Evolutionary conservation across 2,113 vertebrate genomes (phyloP).

Genomic region (Paralichthys olivaceus): DNA sequence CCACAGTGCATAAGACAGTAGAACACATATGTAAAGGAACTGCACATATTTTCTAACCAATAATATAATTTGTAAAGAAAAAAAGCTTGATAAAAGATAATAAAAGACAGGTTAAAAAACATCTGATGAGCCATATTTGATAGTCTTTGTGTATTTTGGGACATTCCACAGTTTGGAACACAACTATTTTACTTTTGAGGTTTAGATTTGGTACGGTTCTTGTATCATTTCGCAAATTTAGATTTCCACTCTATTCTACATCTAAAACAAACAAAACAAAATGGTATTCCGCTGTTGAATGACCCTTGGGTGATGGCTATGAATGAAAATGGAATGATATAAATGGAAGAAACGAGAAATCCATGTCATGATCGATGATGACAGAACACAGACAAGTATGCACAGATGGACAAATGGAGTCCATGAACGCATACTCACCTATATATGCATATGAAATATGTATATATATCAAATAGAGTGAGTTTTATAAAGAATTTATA

Average conservation of each 20-base stretch:
- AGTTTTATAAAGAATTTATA: conserved; percentile 83
- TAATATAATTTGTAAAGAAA: neutral
- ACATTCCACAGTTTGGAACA: conserved; percentile 79
- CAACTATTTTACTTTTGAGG: conserved; percentile 28
- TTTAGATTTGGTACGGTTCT: conserved; percentile 58
- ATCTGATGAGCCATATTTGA: conserved; percentile 56
- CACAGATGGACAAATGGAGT: conserved; percentile 57
- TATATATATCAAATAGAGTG: conserved; percentile 85
- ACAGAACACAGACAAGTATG: conserved; percentile 77
- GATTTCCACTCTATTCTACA: conserved; percentile 83
- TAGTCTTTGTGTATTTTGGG: conserved; percentile 60
- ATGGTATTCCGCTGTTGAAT: conserved; percentile 81
- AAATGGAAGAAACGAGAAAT: conserved; percentile 45
- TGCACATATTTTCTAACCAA: neutral
- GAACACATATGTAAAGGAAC: neutral
- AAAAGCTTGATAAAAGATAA: conserved; percentile 1
- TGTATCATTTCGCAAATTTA: conserved; percentile 53
- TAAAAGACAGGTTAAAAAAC: conserved; percentile 31
- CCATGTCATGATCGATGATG: conserved; percentile 64
- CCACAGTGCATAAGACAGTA: neutral
- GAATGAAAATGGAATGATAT: conserved; percentile 58
- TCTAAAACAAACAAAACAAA: conserved; percentile 77
- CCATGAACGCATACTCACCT: conserved; percentile 77
- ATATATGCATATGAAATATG: conserved; percentile 82
- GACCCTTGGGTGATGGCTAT: conserved; percentile 68